A percentile compares a stretch with the other conserved stretches of the same genome.
phyloP scores from a whole-genome alignment of 2,888 invertebrate species.

The Eupithecia subfuscata region DNA sequence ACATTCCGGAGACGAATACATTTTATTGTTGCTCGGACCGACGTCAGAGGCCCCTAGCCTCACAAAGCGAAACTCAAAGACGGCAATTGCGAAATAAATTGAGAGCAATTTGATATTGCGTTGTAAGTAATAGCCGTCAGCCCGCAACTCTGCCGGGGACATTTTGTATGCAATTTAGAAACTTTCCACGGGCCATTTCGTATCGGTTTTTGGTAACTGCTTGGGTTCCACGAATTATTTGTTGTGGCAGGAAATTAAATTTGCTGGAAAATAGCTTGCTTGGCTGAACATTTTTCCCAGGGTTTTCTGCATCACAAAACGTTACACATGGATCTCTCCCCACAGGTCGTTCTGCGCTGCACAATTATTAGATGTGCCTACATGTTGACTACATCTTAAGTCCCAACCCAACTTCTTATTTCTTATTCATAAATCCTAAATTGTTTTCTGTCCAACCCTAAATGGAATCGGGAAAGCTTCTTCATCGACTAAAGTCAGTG shows the following conservation, averaged over 20 bases:
- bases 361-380: neutral
- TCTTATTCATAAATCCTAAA: conserved; percentile 57
- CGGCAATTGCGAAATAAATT: conserved; percentile 85
- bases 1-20: conserved; percentile 85
- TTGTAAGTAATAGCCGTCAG: conserved; percentile 83
- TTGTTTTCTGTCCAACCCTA: conserved; percentile 58
- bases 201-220: conserved; percentile 56
- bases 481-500: conserved; percentile 60
- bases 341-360: neutral
- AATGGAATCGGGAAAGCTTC: conserved; percentile 36
- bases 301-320: neutral
- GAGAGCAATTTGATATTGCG: conserved; percentile 85
- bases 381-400: neutral
- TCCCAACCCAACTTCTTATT: conserved; percentile 37
- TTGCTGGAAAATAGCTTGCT: conserved; percentile 25
- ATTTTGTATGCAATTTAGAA: conserved; percentile 78
- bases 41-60: conserved; percentile 83
- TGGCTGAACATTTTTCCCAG: neutral
- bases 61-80: conserved; percentile 85
- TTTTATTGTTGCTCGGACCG: conserved; percentile 84
- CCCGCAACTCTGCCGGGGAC: conserved; percentile 74
- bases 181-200: conserved; percentile 70
- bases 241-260: conserved; percentile 49
- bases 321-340: neutral
- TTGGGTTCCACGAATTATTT: conserved; percentile 48